Base-by-base conservation (phyloP, 1,140 invertebrate species). In the Telenomus remus region DNA sequence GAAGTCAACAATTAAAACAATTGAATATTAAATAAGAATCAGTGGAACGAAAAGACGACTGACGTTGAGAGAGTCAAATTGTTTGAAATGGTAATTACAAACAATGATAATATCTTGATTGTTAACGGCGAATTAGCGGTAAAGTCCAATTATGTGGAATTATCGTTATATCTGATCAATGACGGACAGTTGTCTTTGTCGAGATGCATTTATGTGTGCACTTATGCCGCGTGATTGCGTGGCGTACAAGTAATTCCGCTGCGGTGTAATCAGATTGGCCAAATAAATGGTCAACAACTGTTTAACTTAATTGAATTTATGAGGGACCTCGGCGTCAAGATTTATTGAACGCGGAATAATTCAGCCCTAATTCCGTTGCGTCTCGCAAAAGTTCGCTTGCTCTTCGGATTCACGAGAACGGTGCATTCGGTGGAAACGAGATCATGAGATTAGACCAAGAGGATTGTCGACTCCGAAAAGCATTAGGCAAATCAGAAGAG, bases 91-190 rank as follows among this genome's bases (percentile, higher is more conserved):
- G 80, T 85, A 87, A 85, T 87, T 85, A 81, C 73, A 76, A 73
- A 77, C 70, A 63, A 68, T 80, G 85, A 86, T 85, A 84, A 80
- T 82, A 79, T 81, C 81, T 79, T 80, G 79, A 85, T 85, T 82
- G 82, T 82, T 81, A 81, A 81, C 75, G 72, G 61, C 73, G 78
- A 82, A 85, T 87, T 85, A 84, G 79, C 80, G 81, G 59, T 73
- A 54, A 63, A 80, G 80, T 85, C 80, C 83, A 86, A 86, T 86
- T 85, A 86, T 80, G 59, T 66, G 78, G 77, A 54, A 80, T 84
- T 86, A 84, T 86, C 82, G 79, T 82, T 82, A 82, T 83, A 85
- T 84, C 81, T 83, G 79, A 81, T 84, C 78, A 79, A 66, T 80
- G 80, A 84, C 68, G 80, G 76, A 79, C 81, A 82, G 81, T 80